Evolutionary conservation across 2,888 invertebrate genomes (phyloP).

Genomic region (Saturnia japonica): DNA sequence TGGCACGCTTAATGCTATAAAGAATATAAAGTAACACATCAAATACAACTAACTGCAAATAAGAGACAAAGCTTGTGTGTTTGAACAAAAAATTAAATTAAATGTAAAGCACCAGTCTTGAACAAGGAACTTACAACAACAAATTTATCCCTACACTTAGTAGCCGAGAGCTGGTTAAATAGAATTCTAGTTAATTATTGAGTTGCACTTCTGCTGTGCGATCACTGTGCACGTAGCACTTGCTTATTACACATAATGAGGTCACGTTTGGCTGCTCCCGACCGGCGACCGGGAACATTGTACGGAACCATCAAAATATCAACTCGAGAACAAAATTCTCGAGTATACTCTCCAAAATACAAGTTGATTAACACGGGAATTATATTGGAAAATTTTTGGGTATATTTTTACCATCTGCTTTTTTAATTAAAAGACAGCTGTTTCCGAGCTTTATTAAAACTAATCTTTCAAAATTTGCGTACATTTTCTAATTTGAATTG

Average conservation of each 20-base stretch:
- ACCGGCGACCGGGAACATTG: slow-evolving; percentile 14
- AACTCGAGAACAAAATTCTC: background rate
- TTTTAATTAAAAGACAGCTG: too few species aligned
- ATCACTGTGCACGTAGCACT: background rate
- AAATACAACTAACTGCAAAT: background rate
- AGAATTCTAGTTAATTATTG: background rate
- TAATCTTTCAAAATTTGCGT: background rate
- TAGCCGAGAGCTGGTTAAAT: too few species aligned
- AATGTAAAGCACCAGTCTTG: too few species aligned
- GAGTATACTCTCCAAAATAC: background rate
- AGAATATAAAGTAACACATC: too few species aligned
- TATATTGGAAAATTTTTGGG: background rate
- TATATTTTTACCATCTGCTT: background rate
- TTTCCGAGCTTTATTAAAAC: background rate
- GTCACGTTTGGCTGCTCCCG: slow-evolving; percentile 19
- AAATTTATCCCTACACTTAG: too few species aligned
- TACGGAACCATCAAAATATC: slow-evolving; percentile 18
- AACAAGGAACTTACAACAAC: too few species aligned
- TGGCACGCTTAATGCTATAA: too few species aligned
- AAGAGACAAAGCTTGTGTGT: too few species aligned
- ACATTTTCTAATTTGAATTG: background rate
- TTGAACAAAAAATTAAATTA: background rate
- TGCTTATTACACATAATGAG: slow-evolving; percentile 21
- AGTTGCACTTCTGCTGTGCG: background rate
- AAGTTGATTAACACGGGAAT: background rate